Evolutionary conservation across 2,888 invertebrate species (phyloP).

Genomic region (Eurois occulta): DNA sequence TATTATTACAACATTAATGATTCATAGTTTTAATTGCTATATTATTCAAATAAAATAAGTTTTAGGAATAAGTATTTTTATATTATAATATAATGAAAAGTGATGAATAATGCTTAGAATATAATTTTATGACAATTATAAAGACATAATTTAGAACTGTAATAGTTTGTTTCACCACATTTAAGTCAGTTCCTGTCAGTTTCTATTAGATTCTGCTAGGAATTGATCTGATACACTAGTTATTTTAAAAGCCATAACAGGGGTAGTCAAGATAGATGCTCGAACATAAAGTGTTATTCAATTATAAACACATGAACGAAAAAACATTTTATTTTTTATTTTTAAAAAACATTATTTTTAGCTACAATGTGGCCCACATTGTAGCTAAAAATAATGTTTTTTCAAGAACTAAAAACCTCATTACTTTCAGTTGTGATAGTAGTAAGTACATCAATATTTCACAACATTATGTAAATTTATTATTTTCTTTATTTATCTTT

Average conservation of each 20-base stretch:
- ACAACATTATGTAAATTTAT: constrained; percentile 13
- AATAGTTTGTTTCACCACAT: not conserved
- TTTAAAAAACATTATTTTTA: not conserved
- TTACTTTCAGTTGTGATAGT: not conserved
- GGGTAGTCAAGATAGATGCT: not conserved
- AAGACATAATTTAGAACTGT: not conserved
- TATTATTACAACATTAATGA: not conserved
- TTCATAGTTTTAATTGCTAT: not conserved
- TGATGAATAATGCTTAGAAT: not conserved
- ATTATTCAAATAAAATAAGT: constrained; percentile 22
- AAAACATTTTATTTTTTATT: no score
- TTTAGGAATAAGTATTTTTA: not conserved
- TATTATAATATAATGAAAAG: not conserved
- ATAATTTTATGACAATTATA: not conserved
- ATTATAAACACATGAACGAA: not conserved
- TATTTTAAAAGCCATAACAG: not conserved
- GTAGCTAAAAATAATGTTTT: not conserved
- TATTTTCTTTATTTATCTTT: no score
- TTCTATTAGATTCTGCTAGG: not conserved
- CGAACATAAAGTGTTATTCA: not conserved
- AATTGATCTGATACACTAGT: not conserved
- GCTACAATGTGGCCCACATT: not conserved
- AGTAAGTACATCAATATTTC: not conserved
- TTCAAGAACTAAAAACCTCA: not conserved
- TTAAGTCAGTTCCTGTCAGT: not conserved